phyloP scores from a whole-genome alignment of 2,113 vertebrate genomes.

The Micromys minutus region DNA sequence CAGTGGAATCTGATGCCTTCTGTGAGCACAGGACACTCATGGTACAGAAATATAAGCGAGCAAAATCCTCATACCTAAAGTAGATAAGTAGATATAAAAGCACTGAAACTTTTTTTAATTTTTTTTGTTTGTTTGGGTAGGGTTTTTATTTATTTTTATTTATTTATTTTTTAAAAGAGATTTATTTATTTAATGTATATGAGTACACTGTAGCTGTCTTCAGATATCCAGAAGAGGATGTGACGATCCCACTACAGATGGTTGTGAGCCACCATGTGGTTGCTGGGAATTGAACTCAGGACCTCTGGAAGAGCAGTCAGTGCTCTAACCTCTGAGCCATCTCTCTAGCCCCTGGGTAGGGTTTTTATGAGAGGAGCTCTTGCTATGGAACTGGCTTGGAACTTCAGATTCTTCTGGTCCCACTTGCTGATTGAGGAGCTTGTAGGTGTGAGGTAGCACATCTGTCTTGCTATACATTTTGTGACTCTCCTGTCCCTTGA shows the following conservation, averaged over 20 bases:
- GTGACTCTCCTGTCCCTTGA: slow-evolving; percentile 7
- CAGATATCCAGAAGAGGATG: too few species aligned
- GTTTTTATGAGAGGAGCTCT: not conserved
- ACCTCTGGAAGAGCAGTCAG: too few species aligned
- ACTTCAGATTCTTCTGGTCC: not conserved
- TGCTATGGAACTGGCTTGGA: not conserved
- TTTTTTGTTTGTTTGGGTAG: not conserved
- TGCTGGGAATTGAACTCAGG: too few species aligned
- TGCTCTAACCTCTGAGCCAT: too few species aligned
- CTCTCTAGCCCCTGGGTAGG: too few species aligned
- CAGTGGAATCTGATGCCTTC: not conserved
- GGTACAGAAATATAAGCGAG: not conserved
- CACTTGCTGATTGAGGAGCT: not conserved
- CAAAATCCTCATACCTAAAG: not conserved
- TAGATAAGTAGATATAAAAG: not conserved
- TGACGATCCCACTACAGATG: too few species aligned
- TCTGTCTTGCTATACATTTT: slow-evolving; percentile 7
- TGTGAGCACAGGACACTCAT: not conserved
- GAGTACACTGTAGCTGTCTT: too few species aligned
- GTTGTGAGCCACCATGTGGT: too few species aligned
- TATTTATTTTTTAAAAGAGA: too few species aligned
- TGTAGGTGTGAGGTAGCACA: not conserved
- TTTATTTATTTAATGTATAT: too few species aligned
- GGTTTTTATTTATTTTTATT: too few species aligned
- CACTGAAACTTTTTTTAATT: not conserved